Conservation (phyloP, 2,888 invertebrate genomes). For the Diarsia dahlii region DNA sequence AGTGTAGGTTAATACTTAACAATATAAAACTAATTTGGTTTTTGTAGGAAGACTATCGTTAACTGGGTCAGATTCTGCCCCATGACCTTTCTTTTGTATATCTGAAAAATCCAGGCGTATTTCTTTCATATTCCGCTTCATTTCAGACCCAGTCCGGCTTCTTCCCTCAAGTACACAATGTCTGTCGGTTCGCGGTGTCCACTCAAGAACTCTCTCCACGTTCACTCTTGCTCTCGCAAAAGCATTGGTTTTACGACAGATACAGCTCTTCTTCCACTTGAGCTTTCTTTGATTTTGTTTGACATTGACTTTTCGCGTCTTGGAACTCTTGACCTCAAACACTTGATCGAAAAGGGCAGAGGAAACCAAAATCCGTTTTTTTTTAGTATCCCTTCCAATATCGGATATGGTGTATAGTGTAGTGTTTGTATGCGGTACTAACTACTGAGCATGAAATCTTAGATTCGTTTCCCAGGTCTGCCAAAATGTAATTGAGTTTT, state of each 20-base stretch:
- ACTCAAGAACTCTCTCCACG: slow-evolving; percentile 19
- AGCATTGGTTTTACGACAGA: slow-evolving; percentile 11
- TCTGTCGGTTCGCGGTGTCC: slow-evolving; percentile 10
- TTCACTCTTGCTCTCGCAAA: background rate
- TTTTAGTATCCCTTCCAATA: background rate
- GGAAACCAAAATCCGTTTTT: background rate
- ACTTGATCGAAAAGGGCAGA: background rate
- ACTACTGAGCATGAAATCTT: background rate
- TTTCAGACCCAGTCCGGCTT: slow-evolving; percentile 1
- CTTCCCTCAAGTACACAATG: slow-evolving; percentile 25
- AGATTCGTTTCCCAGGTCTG: background rate
- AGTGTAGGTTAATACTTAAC: too few relatives aligned
- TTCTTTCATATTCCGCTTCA: slow-evolving; percentile 8
- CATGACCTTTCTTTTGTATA: too few relatives aligned
- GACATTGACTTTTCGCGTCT: slow-evolving; percentile 10
- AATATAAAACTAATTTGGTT: too few relatives aligned
- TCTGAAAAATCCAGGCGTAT: background rate
- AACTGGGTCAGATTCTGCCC: too few relatives aligned
- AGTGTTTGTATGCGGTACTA: background rate
- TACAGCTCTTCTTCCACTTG: slow-evolving; percentile 18
- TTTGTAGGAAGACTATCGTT: too few relatives aligned
- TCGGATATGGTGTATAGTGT: background rate
- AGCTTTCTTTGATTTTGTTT: slow-evolving; percentile 22
- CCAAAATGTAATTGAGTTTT: background rate
- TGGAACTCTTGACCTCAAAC: slow-evolving; percentile 7